Evolutionary conservation across 2,888 invertebrate species (phyloP), one percentile per base, ranked within the genome.

Genomic region (Amphipoea oculea): DNA sequence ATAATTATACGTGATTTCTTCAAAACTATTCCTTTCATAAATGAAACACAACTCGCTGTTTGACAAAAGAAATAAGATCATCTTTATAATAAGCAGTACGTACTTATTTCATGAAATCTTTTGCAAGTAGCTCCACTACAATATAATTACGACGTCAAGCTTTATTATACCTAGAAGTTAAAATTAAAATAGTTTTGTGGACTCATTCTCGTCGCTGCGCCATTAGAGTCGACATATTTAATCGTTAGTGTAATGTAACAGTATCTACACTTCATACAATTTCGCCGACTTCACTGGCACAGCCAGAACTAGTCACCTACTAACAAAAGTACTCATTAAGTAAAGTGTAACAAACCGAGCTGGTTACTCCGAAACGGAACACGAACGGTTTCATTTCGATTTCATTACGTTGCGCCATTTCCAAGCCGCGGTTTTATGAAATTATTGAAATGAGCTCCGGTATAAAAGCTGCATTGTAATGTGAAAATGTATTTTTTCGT

Each of bases 391-490:
- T 78, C 73, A 75, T 75, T 77, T 73, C 76, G 77, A 86, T 76
- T 79, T 76, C 79, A 78, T 80, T 86, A 78, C 74, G 63, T 54
- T 68, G 73, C 71, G 57, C 71, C 81, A 65, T 81, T 82, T 73
- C 57, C 73, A 83, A 60, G 73, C 70, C 81, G 78, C 62, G 60
- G 66, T 79, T 79, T 80, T 83, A 83, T 76, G 78, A 81, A 81
- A 86, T 75, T 79, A 83, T 87, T 88, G 62, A 73, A 81, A 76
- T 78, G 73, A 75, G 67, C 73, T 78, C 69, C 73, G 4, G 29
- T 72, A 76, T 76, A 78, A 76, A 87, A 81, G 72, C 85, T 73
- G 86, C 88, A 86, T 81, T 87, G 88, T 88, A 88, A 79, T 83
- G 54, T 73, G 45, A 77, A 76, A 60, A 67, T 70, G 66, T 73